Conservation (phyloP, 2,113 vertebrate genomes). For the Chloebia gouldiae region DNA sequence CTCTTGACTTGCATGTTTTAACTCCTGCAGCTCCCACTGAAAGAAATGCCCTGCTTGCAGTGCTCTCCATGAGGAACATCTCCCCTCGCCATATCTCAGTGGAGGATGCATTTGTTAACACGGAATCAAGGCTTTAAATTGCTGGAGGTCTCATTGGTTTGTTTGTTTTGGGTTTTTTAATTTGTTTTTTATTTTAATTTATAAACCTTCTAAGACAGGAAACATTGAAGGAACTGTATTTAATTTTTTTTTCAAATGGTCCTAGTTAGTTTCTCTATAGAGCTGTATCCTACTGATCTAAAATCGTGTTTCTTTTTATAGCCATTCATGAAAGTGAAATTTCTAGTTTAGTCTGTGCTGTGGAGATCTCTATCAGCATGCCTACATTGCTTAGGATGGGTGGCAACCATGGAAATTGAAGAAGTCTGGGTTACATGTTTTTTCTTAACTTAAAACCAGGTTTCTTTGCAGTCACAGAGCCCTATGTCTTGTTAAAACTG, state of each 20-base stretch:
- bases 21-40: neutral
- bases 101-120: neutral
- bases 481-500: neutral
- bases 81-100: accelerated
- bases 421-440: neutral
- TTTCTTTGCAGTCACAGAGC: neutral
- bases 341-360: neutral
- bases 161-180: neutral
- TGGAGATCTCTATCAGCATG: neutral
- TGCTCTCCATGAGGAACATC: accelerated
- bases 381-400: accelerated
- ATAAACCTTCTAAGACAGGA: neutral
- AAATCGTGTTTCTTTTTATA: neutral
- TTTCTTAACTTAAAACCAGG: neutral
- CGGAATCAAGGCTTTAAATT: neutral
- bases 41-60: neutral
- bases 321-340: neutral
- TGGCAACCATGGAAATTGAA: neutral
- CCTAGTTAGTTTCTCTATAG: neutral
- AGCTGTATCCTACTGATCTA: neutral
- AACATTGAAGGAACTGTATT: neutral
- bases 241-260: neutral
- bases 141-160: neutral
- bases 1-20: neutral
- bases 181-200: neutral